phyloP scores from a whole-genome alignment of 30 jellyfish, hydroid and myxozoan species.

The Sanderia malayensis region DNA sequence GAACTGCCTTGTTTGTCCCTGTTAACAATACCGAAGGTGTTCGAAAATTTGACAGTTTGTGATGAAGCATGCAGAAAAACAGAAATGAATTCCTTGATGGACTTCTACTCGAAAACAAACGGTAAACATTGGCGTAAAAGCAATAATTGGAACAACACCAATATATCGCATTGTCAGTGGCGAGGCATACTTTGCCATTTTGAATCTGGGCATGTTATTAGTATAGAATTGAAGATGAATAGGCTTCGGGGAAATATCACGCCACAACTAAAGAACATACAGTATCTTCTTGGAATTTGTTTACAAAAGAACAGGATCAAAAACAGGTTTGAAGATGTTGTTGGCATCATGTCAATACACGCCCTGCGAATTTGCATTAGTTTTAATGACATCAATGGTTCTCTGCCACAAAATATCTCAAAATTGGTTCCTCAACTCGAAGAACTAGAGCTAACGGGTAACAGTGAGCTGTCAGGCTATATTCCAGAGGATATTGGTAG shows the following conservation, averaged over 20 bases:
- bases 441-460: constrained; percentile 48
- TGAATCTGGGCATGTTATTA: constrained; percentile 31
- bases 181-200: constrained; percentile 42
- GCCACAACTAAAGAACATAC: not conserved
- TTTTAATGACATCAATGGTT: constrained; percentile 13
- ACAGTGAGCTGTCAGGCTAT: constrained; percentile 7
- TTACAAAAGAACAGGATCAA: constrained; percentile 4
- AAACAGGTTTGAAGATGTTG: constrained; percentile 8
- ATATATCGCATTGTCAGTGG: constrained; percentile 40
- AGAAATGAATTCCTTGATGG: constrained; percentile 16
- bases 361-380: constrained; percentile 25
- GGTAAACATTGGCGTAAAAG: constrained; percentile 37
- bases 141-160: constrained; percentile 15
- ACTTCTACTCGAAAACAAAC: not conserved
- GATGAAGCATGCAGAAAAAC: constrained; percentile 22
- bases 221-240: constrained; percentile 13
- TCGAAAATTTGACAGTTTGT: constrained; percentile 18
- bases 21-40: constrained; percentile 22
- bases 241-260: constrained; percentile 23
- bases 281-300: constrained; percentile 46
- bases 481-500: constrained; percentile 43
- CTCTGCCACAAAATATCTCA: constrained; percentile 1
- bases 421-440: constrained; percentile 3
- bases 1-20: constrained; percentile 8
- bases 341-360: constrained; percentile 9